Evolutionary conservation across 2,797 vertebrate genomes (phyloP), one percentile per base, ranked within the genome.

Genomic region (Pangasius krempfi): DNA sequence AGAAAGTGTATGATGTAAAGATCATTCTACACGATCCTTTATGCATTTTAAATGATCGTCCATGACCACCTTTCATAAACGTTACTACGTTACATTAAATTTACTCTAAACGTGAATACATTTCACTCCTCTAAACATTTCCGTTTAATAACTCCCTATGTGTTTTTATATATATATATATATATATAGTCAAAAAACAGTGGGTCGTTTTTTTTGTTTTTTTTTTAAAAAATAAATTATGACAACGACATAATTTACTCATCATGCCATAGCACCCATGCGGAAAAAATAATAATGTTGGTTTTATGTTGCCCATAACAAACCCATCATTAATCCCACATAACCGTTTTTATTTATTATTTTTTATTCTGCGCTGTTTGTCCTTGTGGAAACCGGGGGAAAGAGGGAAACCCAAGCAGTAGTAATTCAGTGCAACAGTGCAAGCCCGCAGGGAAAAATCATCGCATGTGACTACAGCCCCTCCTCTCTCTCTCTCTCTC

Each of bases 381-480:
- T 84, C 56, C 79, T 75, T 70, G 4, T 76, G 76, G 40, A 88
- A 66, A 78, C 86, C 80, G 54, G 25, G 56, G 79, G 44, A 87
- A 87, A 75, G 86, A 82, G 88, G 87, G 89, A 91, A 88, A 82
- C 88, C 88, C 86, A 70, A 82, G 88, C 86, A 80, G 85, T 81
- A 85, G 84, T 78, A 68, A 68, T 68, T 84, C 82, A 66, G 40
- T 84, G 82, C 82, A 84, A 87, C 87, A 66, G 78, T 85, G 73
- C 33, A 80, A 44, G 56, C 86, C 90, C 86, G 37, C 73, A 89
- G 85, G 91, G 88, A 88, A 89, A 88, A 84, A 87, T 89, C 79
- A 47, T n/a, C 87, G 76, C 90, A 90, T 84, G 86, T 89, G 91
- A 88, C 62, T 84, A 33, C 79, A 18, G 52, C 37, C 54, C 44